phyloP scores from a whole-genome alignment of 1,140 invertebrate species.

The Platyscapa corneri region DNA sequence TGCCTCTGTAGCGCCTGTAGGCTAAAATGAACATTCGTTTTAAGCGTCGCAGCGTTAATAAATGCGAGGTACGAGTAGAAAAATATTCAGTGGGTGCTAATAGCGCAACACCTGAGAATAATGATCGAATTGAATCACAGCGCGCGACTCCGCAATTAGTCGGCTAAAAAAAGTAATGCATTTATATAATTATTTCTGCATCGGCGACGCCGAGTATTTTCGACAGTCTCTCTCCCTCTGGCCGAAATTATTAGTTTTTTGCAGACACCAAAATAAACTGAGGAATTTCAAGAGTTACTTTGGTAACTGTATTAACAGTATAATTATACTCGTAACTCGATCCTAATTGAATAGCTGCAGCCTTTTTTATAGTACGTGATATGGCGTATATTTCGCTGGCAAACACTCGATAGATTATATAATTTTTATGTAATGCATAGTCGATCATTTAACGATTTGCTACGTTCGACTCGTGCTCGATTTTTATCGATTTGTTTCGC shows the following conservation, averaged over 20 bases:
- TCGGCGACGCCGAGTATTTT: conserved; percentile 17
- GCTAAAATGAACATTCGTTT: no score
- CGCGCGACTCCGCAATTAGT: neutral
- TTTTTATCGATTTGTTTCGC: neutral
- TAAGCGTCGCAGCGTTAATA: no score
- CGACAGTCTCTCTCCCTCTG: neutral
- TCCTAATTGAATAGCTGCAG: conserved; percentile 17
- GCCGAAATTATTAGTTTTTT: conserved; percentile 16
- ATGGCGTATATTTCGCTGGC: neutral
- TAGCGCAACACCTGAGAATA: neutral
- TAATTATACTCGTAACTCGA: conserved; percentile 12
- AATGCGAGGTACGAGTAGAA: no score
- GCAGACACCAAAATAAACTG: neutral
- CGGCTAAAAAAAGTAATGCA: neutral
- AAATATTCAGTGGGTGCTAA: no score
- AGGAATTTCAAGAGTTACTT: conserved; percentile 14
- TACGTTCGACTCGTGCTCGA: no score
- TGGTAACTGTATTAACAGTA: conserved; percentile 18
- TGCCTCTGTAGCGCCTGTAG: no score
- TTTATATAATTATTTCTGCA: conserved; percentile 9
- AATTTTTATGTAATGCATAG: conserved; percentile 8
- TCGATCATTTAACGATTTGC: neutral
- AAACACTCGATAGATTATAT: conserved; percentile 4
- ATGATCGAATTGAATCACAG: neutral
- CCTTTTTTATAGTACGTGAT: conserved; percentile 13